Evolutionary conservation across 1,140 invertebrate species (phyloP), one percentile per base, ranked within the genome.

Genomic region (Sycobia sp.): DNA sequence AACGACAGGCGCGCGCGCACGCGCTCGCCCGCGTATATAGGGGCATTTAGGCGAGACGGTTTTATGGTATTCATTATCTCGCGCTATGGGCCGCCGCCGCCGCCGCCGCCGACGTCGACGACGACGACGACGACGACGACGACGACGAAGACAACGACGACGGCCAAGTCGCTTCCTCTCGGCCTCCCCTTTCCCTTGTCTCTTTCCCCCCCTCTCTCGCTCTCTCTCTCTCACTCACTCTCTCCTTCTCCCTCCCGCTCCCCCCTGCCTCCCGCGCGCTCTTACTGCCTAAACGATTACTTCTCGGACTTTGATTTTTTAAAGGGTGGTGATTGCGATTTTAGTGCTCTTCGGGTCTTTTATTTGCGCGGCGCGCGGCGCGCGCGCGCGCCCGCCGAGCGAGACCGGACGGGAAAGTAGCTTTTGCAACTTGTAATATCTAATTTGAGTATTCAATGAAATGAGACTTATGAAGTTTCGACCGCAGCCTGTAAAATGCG

Each of bases 61-160:
- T 63, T 63, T 63, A 63, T 57, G 62, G 46, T 63, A 63, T 63
- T 63, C 62, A 63, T 63, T 63, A 63, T 57, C 62, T 63, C 61
- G 16, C 18, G 44, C 44, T 46, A 44, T 44, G 34, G 38, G 16
- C 14, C 25, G 56, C 23, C 43, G 14, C n/a, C 36, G 14, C 25
- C 22, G 25, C 0, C 13, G 25, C 46, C 43, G 38, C 14, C 38
- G 29, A 16, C 14, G 44, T 1, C 49, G 50, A 22, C 36, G 29
- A 27, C 43, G 29, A 47, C 16, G 20, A n/a, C 25, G 3, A n/a
- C n/a, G n/a, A n/a, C n/a, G n/a, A n/a, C n/a, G n/a, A n/a, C n/a
- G n/a, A n/a, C n/a, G n/a, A n/a, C n/a, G n/a, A n/a, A n/a, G n/a
- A n/a, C n/a, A n/a, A n/a, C n/a, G n/a, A n/a, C n/a, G n/a, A n/a